Conservation (phyloP, 2,797 vertebrate genomes). For the Alcedo quadribrachys region DNA sequence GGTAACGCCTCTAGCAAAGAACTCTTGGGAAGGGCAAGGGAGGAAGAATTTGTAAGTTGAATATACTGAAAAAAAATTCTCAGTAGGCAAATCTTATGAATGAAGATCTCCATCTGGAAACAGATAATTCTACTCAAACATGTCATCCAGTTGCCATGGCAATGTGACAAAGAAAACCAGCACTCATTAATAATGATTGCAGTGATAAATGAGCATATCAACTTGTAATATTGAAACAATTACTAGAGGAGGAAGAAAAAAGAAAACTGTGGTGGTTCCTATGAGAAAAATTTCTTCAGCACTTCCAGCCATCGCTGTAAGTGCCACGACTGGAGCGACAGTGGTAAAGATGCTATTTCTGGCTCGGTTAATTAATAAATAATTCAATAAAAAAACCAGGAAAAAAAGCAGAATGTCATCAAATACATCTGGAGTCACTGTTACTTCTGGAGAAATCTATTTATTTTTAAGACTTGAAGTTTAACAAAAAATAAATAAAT, state of each 20-base stretch:
- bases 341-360: neutral
- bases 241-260: neutral
- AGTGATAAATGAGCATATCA: conserved; percentile 25
- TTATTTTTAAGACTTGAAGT: too few species aligned
- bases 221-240: conserved; percentile 28
- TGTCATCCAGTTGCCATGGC: conserved; percentile 54
- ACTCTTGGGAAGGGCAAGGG: neutral
- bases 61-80: conserved; percentile 24
- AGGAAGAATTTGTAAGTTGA: conserved; percentile 30
- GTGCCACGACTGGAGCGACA: neutral
- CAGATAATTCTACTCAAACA: conserved; percentile 52
- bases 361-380: neutral
- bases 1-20: neutral
- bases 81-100: conserved; percentile 58
- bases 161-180: conserved; percentile 21
- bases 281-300: neutral
- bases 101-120: conserved; percentile 72
- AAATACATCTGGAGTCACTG: neutral
- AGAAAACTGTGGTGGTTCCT: neutral
- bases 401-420: neutral
- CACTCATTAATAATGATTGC: conserved; percentile 43
- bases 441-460: neutral
- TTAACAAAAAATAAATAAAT: neutral
- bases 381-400: neutral
- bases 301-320: neutral